These are phyloP conservation scores for Tachina fera DNA, from an alignment of 2,888 invertebrate species.

Conservation along the genomic window DNA sequence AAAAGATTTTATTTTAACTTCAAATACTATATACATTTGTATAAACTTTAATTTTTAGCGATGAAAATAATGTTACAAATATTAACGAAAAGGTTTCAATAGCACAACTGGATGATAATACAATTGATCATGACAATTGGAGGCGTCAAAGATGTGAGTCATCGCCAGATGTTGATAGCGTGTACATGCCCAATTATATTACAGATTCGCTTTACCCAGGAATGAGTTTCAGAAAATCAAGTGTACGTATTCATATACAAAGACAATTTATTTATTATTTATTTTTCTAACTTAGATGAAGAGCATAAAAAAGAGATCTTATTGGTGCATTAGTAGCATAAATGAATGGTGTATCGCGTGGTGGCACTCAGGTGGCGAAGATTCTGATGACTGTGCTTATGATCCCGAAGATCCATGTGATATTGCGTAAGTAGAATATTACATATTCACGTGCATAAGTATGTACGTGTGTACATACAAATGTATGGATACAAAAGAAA, in stretches of 20 bases:
- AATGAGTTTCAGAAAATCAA: slow-evolving; percentile 82
- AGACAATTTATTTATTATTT: not conserved
- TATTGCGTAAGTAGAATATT: slow-evolving; percentile 86
- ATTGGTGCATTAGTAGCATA: slow-evolving; percentile 83
- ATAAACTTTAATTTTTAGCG: slow-evolving; percentile 78
- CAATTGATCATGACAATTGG: slow-evolving; percentile 87
- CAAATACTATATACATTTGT: too few relatives aligned
- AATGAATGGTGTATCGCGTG: slow-evolving; percentile 93
- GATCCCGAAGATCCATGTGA: slow-evolving; percentile 91
- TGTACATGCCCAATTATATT: slow-evolving; percentile 84
- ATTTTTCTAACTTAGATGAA: slow-evolving; percentile 77
- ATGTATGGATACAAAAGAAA: too few relatives aligned
- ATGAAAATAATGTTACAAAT: slow-evolving; percentile 88
- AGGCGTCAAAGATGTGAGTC: slow-evolving; percentile 91
- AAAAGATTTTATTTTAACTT: not conserved
- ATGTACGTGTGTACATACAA: too few relatives aligned
- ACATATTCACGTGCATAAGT: not conserved
- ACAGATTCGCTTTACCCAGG: slow-evolving; percentile 82
- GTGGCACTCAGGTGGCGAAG: slow-evolving; percentile 95
- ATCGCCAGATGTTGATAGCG: slow-evolving; percentile 90
- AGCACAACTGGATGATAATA: slow-evolving; percentile 78
- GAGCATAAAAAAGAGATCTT: slow-evolving; percentile 80
- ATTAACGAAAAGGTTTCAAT: slow-evolving; percentile 82
- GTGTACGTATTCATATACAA: slow-evolving; percentile 78
- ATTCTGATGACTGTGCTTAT: slow-evolving; percentile 88